Percentiles rank a stretch among this genome's conserved stretches.
Evolutionary conservation across 2,113 vertebrate species (phyloP).

Genomic region (Jaculus jaculus): DNA sequence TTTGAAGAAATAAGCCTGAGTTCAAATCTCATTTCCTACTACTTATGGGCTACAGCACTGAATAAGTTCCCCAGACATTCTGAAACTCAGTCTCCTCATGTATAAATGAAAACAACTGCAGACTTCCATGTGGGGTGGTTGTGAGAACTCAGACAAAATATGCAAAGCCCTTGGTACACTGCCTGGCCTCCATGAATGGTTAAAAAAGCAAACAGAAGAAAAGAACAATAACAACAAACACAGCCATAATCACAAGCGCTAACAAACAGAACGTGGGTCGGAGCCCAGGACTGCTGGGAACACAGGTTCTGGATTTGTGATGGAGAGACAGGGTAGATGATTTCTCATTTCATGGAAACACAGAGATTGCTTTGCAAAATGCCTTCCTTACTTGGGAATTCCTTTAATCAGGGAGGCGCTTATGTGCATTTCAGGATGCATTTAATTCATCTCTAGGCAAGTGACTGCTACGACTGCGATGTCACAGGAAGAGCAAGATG

Average conservation of each 20-base stretch:
- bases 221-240: neutral
- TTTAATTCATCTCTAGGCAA: neutral
- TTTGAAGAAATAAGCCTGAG: neutral
- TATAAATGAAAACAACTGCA: neutral
- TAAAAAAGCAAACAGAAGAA: neutral
- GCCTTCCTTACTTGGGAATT: conserved; percentile 10
- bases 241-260: neutral
- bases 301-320: neutral
- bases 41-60: rapidly evolving
- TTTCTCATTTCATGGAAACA: neutral
- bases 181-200: neutral
- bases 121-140: neutral
- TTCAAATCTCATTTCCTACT: neutral
- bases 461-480: neutral
- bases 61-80: neutral
- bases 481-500: neutral
- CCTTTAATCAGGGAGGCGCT: neutral
- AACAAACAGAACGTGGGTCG: neutral
- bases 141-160: neutral
- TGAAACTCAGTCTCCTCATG: neutral
- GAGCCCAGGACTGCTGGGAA: neutral
- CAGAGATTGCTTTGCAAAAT: neutral
- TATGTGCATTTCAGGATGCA: neutral
- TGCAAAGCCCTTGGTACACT: neutral
- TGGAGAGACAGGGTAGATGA: neutral